These are phyloP conservation scores for Adoxophyes honmai DNA, from an alignment of 1,140 invertebrate genomes.

Conservation along the genomic window DNA sequence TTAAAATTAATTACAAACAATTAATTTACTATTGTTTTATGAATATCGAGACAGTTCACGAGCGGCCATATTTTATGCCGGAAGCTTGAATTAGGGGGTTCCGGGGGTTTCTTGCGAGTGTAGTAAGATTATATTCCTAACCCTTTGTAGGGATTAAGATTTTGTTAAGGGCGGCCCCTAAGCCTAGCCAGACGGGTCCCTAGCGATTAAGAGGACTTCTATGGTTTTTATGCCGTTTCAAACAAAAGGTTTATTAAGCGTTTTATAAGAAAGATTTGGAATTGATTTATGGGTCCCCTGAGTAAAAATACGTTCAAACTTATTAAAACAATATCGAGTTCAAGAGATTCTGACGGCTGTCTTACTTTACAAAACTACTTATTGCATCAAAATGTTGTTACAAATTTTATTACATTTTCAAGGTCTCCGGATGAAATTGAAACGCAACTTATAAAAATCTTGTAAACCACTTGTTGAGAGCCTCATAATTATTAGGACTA, in stretches of 20 bases:
- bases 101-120: slow-evolving; percentile 64
- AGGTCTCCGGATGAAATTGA: too few relatives aligned
- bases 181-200: slow-evolving; percentile 52
- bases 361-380: too few relatives aligned
- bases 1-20: too few relatives aligned
- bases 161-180: slow-evolving; percentile 66
- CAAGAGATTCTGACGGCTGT: too few relatives aligned
- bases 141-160: slow-evolving; percentile 76
- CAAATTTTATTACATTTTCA: too few relatives aligned
- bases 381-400: too few relatives aligned
- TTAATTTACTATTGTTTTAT: not conserved
- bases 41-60: slow-evolving; percentile 11
- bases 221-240: slow-evolving; percentile 57
- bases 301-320: too few relatives aligned
- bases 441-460: too few relatives aligned
- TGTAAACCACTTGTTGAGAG: too few relatives aligned
- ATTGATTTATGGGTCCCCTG: not conserved
- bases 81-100: slow-evolving; percentile 61
- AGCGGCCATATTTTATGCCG: slow-evolving; percentile 49
- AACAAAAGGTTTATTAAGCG: slow-evolving; percentile 25
- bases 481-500: too few relatives aligned
- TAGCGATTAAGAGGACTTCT: slow-evolving; percentile 43
- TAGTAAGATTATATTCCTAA: slow-evolving; percentile 75
- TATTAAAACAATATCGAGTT: too few relatives aligned
- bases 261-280: slow-evolving; percentile 4